phyloP scores from a whole-genome alignment of 35 echinoderm and acorn worm genomes.

The Ophioderma brevispina region DNA sequence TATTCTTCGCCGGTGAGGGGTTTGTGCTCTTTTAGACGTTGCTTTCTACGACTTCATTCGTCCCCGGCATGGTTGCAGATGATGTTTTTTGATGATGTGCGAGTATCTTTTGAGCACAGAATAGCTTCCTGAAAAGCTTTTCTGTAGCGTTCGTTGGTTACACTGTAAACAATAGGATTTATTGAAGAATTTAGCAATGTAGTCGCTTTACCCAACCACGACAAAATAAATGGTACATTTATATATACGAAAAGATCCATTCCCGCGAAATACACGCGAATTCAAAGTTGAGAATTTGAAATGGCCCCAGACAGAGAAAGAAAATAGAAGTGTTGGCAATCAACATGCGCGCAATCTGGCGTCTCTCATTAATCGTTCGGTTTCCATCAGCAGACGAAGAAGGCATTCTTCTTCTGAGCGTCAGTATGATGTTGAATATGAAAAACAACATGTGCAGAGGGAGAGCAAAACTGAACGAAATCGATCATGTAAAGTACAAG shows the following conservation, averaged over 20 bases:
- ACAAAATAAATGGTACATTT: background rate
- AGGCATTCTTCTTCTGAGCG: background rate
- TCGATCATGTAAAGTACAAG: background rate
- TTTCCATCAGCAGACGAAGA: background rate
- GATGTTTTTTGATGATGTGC: no score
- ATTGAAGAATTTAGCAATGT: background rate
- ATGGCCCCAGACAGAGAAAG: background rate
- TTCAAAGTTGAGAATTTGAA: background rate
- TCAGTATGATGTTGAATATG: background rate
- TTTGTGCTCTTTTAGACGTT: no score
- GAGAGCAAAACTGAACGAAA: background rate
- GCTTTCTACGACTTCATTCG: no score
- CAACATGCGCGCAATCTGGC: background rate
- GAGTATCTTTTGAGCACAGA: background rate
- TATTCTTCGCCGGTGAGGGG: no score
- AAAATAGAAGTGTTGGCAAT: background rate
- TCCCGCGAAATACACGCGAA: no score
- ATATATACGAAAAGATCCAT: no score
- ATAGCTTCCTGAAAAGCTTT: background rate
- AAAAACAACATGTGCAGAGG: background rate
- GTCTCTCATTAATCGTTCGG: background rate
- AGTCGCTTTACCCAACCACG: background rate
- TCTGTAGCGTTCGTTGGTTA: background rate
- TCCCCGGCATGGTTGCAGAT: no score
- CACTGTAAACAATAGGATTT: background rate